A percentile compares a stretch with the other conserved stretches of the same genome.
Evolutionary conservation across 2,113 vertebrate genomes (phyloP).

Genomic region (Pluvialis apricaria): DNA sequence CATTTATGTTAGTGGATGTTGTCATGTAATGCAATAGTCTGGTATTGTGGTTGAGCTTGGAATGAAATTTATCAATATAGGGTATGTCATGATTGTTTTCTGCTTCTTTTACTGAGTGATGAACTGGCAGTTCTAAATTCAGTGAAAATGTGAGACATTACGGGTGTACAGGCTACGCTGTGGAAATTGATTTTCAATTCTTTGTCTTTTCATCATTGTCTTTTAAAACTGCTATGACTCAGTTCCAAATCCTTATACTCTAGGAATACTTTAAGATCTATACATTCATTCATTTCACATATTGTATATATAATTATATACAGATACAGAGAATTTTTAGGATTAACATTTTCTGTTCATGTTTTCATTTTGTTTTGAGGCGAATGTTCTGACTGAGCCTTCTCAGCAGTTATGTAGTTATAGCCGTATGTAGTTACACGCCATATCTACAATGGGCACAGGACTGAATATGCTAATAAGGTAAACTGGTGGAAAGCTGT

Average conservation of each 20-base stretch:
- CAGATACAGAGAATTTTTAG: background rate
- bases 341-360: background rate
- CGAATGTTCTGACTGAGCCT: background rate
- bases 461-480: background rate
- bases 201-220: background rate
- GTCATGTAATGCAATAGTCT: too few relatives aligned
- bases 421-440: too few relatives aligned
- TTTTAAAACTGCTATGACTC: background rate
- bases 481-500: background rate
- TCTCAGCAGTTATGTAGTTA: background rate
- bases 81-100: background rate
- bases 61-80: background rate
- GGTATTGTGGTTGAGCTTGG: background rate
- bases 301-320: background rate
- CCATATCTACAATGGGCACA: background rate
- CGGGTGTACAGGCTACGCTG: background rate
- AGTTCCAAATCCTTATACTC: background rate
- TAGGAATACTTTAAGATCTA: background rate
- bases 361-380: background rate
- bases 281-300: background rate
- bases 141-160: background rate
- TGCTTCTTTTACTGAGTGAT: background rate
- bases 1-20: background rate
- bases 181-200: background rate
- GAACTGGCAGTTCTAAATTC: background rate